Conservation (phyloP, 2,888 invertebrate genomes). For the Cerceris rybyensis region DNA sequence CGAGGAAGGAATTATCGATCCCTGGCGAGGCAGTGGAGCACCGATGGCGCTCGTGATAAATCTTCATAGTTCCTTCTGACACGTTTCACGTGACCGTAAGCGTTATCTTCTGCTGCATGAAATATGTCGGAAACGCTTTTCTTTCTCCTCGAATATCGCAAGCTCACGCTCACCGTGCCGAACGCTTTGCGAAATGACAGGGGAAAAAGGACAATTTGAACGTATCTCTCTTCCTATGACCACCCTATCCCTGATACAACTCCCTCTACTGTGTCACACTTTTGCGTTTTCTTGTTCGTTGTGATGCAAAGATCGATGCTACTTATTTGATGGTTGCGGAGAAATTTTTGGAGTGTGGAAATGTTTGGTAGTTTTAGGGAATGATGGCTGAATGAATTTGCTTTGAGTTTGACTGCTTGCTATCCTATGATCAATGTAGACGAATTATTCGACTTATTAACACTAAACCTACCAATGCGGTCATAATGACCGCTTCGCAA, state of each 20-base stretch:
- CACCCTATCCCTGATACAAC: neutral
- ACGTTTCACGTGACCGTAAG: constrained; percentile 66
- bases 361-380: no score
- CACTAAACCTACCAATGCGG: no score
- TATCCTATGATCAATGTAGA: no score
- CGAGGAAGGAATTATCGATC: constrained; percentile 70
- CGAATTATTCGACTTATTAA: no score
- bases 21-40: constrained; percentile 44
- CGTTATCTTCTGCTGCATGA: constrained; percentile 64
- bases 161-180: constrained; percentile 57
- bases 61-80: constrained; percentile 68
- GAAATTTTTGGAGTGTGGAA: no score
- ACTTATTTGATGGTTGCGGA: no score
- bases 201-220: constrained; percentile 7
- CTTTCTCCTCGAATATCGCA: constrained; percentile 66
- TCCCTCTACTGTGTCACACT: neutral
- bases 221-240: constrained; percentile 3
- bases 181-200: constrained; percentile 35
- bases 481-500: no score
- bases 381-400: no score
- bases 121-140: constrained; percentile 69
- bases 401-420: no score
- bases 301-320: no score
- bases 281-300: neutral
- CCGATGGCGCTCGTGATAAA: constrained; percentile 67